phyloP scores from a whole-genome alignment of 2,888 invertebrate species.

The Yponomeuta cagnagella region DNA sequence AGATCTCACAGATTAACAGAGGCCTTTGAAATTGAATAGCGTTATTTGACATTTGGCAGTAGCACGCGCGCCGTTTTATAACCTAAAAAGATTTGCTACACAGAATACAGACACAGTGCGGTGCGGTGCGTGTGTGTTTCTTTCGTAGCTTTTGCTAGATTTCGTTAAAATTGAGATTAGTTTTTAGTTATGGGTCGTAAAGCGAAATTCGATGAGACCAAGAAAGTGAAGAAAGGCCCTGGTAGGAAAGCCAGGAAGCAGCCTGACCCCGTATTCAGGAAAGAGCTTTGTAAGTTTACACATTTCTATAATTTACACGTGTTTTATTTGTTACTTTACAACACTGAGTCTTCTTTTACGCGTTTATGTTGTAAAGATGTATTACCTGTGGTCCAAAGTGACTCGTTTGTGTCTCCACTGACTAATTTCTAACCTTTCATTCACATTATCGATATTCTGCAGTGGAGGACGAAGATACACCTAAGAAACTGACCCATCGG shows the following conservation, averaged over 20 bases:
- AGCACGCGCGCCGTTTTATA: too few relatives aligned
- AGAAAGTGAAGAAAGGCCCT: constrained; percentile 85
- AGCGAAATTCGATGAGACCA: constrained; percentile 84
- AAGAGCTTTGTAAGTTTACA: constrained; percentile 61
- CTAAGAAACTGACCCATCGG: constrained; percentile 79
- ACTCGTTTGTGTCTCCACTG: background rate
- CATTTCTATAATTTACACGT: background rate
- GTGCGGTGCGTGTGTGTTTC: background rate
- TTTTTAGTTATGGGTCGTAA: constrained; percentile 84
- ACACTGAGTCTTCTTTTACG: background rate
- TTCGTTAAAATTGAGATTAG: background rate
- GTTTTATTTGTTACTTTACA: background rate
- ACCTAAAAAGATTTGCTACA: too few relatives aligned
- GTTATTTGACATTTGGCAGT: too few relatives aligned
- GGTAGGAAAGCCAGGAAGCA: constrained; percentile 93
- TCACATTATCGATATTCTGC: constrained; percentile 23
- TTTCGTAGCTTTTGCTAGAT: background rate
- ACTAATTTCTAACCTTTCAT: background rate
- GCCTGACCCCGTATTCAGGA: constrained; percentile 83
- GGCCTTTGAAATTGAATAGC: too few relatives aligned
- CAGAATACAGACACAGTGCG: too few relatives aligned
- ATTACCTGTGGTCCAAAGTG: background rate
- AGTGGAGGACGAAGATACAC: constrained; percentile 70
- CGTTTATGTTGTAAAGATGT: background rate
- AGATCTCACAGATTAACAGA: background rate